phyloP scores from a whole-genome alignment of 2,888 invertebrate species.

The Anaspis maculata region DNA sequence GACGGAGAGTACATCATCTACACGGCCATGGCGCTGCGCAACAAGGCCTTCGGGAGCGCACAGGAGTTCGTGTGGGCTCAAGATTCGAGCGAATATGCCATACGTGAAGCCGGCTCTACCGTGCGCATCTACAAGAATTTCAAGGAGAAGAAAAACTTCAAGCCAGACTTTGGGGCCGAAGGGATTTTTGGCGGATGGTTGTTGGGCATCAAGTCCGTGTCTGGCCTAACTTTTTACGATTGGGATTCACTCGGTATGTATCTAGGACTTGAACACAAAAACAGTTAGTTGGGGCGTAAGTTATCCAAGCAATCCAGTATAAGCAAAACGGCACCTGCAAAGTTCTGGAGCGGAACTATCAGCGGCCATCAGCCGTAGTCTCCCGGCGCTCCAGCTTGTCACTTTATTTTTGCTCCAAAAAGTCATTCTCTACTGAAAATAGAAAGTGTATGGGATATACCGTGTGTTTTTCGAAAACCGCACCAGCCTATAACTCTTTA shows the following conservation, averaged over 20 bases:
- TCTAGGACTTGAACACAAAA: too few species aligned
- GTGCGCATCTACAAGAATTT: slow-evolving; percentile 97
- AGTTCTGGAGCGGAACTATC: too few species aligned
- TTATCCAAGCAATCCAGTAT: too few species aligned
- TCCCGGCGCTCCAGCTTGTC: too few species aligned
- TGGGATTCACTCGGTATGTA: slow-evolving; percentile 95
- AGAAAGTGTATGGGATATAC: too few species aligned
- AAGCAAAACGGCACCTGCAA: too few species aligned
- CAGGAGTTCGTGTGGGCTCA: slow-evolving; percentile 99
- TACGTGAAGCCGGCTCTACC: slow-evolving; percentile 75
- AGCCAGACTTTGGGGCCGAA: slow-evolving; percentile 95
- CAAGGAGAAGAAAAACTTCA: slow-evolving; percentile 92
- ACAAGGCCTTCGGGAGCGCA: slow-evolving; percentile 97
- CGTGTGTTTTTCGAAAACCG: too few species aligned
- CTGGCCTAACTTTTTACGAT: slow-evolving; percentile 92
- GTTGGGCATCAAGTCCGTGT: slow-evolving; percentile 74
- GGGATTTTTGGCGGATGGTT: slow-evolving; percentile 49
- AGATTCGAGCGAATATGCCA: slow-evolving; percentile 89
- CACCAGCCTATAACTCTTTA: too few species aligned
- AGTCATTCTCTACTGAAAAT: too few species aligned
- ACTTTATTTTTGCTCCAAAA: too few species aligned
- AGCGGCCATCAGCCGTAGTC: too few species aligned
- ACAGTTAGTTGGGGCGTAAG: too few species aligned
- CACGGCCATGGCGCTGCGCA: slow-evolving; percentile 97
- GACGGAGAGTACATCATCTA: slow-evolving; percentile 99